Percentiles rank a stretch among this genome's conserved stretches.
These are phyloP conservation scores for Solea solea DNA, from an alignment of 2,113 vertebrate genomes.

Conservation along the genomic window DNA sequence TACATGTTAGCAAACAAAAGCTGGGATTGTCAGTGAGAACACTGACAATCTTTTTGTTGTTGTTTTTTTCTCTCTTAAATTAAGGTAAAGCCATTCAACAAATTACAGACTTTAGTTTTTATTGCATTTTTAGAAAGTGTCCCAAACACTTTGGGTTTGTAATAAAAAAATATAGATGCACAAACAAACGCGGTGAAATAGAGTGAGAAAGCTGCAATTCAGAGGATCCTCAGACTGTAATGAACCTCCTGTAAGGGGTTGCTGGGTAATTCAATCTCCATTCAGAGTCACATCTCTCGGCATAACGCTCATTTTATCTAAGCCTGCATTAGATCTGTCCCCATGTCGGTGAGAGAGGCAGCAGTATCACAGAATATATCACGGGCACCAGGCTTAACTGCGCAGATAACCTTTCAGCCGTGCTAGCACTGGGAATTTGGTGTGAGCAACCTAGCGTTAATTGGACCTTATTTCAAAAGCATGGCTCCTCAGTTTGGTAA, in stretches of 20 bases:
- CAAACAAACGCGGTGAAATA: slow-evolving; percentile 1
- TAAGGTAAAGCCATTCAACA: too few species aligned
- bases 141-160: too few species aligned
- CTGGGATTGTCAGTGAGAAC: too few species aligned
- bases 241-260: slow-evolving; percentile 55
- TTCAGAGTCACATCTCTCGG: slow-evolving; percentile 47
- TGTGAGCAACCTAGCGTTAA: slow-evolving; percentile 53
- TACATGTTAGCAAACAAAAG: too few species aligned
- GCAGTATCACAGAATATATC: slow-evolving; percentile 42
- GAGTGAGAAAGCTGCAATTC: slow-evolving; percentile 44
- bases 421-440: slow-evolving; percentile 50
- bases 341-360: slow-evolving; percentile 39
- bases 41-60: too few species aligned
- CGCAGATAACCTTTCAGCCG: slow-evolving; percentile 63
- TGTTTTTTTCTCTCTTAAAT: too few species aligned
- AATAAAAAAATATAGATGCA: neutral
- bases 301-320: slow-evolving; percentile 52
- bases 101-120: too few species aligned
- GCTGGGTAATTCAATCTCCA: slow-evolving; percentile 67
- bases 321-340: slow-evolving; percentile 43
- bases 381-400: slow-evolving; percentile 52
- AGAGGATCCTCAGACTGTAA: slow-evolving; percentile 51
- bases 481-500: slow-evolving; percentile 63
- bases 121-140: too few species aligned
- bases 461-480: slow-evolving; percentile 61